Evolutionary conservation across 92 coral and sea anemone species (phyloP).

Genomic region (Plumapathes pennacea): DNA sequence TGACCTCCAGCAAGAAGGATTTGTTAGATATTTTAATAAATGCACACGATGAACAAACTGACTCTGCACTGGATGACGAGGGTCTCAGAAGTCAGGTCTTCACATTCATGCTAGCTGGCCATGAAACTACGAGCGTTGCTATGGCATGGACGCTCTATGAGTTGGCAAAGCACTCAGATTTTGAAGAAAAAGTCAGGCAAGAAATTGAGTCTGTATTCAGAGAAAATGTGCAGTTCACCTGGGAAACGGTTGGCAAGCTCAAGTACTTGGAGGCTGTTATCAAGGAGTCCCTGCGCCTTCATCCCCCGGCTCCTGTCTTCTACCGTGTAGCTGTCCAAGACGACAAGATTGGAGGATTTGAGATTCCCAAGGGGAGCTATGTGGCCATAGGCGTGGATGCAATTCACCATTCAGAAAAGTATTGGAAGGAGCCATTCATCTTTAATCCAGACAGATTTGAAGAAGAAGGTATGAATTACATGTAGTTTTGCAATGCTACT

Average conservation of each 20-base stretch:
- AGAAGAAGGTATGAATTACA: conserved; percentile 60
- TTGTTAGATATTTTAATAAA: conserved; percentile 66
- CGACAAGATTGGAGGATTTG: conserved; percentile 50
- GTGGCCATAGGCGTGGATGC: conserved; percentile 37
- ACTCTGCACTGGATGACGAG: conserved; percentile 61
- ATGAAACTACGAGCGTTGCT: conserved; percentile 68
- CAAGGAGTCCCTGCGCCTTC: conserved; percentile 71
- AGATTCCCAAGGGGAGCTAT: conserved; percentile 47
- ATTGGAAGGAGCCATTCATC: conserved; percentile 56
- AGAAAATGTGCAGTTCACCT: conserved; percentile 33
- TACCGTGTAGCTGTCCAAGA: conserved; percentile 44
- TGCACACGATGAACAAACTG: conserved; percentile 70
- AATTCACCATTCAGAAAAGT: conserved; percentile 34
- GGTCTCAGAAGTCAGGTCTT: conserved; percentile 57
- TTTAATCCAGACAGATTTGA: conserved; percentile 65
- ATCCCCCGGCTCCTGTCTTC: conserved; percentile 51
- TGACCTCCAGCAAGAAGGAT: too few species aligned
- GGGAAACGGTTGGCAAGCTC: conserved; percentile 44
- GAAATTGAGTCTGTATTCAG: conserved; percentile 29
- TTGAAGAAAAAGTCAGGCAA: conserved; percentile 33
- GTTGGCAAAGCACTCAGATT: conserved; percentile 51
- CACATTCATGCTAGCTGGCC: conserved; percentile 72
- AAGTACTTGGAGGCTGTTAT: conserved; percentile 40
- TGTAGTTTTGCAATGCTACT: too few species aligned
- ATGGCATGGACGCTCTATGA: conserved; percentile 74